Conservation (phyloP, 2,113 vertebrate genomes). For the Baryphthengus martii region DNA sequence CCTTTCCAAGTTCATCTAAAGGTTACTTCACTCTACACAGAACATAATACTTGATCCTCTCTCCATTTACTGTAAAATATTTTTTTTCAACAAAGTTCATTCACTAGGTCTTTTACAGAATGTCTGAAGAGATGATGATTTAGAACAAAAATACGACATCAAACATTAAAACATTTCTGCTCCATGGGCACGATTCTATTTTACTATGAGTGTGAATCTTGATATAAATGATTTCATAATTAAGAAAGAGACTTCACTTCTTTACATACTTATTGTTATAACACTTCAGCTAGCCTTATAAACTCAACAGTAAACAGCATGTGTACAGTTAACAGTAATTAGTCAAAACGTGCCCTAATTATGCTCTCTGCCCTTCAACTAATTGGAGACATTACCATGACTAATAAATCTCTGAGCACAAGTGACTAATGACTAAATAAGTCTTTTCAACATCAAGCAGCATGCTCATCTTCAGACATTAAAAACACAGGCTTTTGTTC, state of each 20-base stretch:
- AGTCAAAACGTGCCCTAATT: not conserved
- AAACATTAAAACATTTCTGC: not conserved
- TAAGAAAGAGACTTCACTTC: not conserved
- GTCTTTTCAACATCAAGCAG: not conserved
- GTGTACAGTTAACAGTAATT: not conserved
- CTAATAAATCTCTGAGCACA: conserved; percentile 36
- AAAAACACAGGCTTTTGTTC: not conserved
- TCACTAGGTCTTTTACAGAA: not conserved
- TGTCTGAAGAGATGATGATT: not conserved
- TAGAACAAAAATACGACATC: not conserved
- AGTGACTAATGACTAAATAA: not conserved
- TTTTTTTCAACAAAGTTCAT: not conserved
- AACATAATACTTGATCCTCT: not conserved
- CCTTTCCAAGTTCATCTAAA: not conserved
- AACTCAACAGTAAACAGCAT: not conserved
- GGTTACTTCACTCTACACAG: not conserved
- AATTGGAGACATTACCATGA: conserved; percentile 27
- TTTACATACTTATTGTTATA: not conserved
- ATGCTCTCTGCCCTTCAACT: conserved; percentile 13
- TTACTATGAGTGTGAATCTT: not conserved
- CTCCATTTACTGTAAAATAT: not conserved
- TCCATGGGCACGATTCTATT: not conserved
- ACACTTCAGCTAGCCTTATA: not conserved
- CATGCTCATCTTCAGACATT: not conserved
- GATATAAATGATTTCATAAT: not conserved